These are phyloP conservation scores for Oikopleura albicans DNA, from an alignment of 23 tunicate genomes.

Conservation along the genomic window DNA sequence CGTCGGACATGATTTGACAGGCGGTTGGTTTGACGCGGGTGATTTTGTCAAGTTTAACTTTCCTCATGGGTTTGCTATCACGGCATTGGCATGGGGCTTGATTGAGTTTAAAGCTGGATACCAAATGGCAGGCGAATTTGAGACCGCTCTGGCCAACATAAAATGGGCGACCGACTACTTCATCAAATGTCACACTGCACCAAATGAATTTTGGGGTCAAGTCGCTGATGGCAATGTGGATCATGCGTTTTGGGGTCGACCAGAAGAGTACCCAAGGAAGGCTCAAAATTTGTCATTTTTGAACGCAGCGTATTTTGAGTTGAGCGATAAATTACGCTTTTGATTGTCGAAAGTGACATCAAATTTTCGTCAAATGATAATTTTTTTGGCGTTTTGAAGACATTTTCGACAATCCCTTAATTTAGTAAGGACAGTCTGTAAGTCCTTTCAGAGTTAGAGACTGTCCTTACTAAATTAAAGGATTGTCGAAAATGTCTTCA, in stretches of 20 bases:
- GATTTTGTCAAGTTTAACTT: constrained; percentile 83
- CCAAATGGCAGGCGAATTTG: constrained; percentile 36
- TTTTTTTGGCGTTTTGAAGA: too few relatives aligned
- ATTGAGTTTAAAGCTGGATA: constrained; percentile 67
- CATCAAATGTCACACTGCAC: constrained; percentile 65
- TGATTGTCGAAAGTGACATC: too few relatives aligned
- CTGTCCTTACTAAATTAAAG: too few relatives aligned
- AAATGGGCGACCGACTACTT: constrained; percentile 85
- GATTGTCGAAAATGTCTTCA: too few relatives aligned
- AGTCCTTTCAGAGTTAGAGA: too few relatives aligned
- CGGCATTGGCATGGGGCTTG: constrained; percentile 86
- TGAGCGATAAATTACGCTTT: too few relatives aligned
- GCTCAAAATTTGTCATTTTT: too few relatives aligned
- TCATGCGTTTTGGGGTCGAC: constrained; percentile 37
- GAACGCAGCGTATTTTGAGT: too few relatives aligned
- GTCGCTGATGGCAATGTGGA: constrained; percentile 40
- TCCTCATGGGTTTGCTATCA: constrained; percentile 79
- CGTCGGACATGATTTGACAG: constrained; percentile 46
- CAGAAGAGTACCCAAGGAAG: background rate
- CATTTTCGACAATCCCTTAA: too few relatives aligned
- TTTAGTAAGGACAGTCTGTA: too few relatives aligned
- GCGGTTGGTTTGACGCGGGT: constrained; percentile 98
- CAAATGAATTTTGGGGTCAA: constrained; percentile 78
- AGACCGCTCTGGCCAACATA: constrained; percentile 29
- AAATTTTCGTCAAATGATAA: too few relatives aligned